Base-by-base conservation (phyloP, 2,113 vertebrate genomes). In the Trichechus manatus region DNA sequence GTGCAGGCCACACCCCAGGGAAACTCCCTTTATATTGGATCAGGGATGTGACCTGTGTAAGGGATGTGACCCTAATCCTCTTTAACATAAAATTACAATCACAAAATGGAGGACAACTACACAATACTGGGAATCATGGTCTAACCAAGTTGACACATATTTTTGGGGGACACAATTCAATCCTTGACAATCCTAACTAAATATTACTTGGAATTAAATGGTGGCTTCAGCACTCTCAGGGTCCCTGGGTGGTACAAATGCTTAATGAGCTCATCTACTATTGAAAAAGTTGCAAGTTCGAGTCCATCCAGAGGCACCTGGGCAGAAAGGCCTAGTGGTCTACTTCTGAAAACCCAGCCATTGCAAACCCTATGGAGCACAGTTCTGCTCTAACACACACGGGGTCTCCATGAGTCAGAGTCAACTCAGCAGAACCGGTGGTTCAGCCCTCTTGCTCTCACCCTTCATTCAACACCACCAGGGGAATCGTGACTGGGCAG, bases 191-290 rank as follows among this genome's bases (percentile, higher is more conserved):
- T 39, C 39, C 39, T 84, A 81, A 19, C 11, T 9, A 19, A 39
- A 6, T 13, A 13, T 9, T n/a, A 25, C n/a, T 9, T 44, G 66
- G 1, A 0, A 7, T 5, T 2, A 47, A 11, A 8, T 0, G 8
- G 61, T 29, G 42, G 23, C 68, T 77, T 63, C 20, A 5, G 15
- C 6, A 4, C 56, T 72, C 44, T 59, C 7, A 3, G 29, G 66
- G 66, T 29, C 13, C 13, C 66, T 70, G 66, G 11, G 5, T 27
- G 64, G 66, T 56, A 56, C 31, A 15, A 17, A 70, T 70, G 66
- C 31, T n/a, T 31, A 70, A 70, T 31, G 33, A 15, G 33, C 10
- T 29, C 14, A 2, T 31, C 66, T 5, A n/a, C 66, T 33, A 6
- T 70, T n/a, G 64, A 14, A 31, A 70, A n/a, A 14, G 66, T 33